Evolutionary conservation across 1,140 invertebrate species (phyloP).

Genomic region (Acromyrmex heyeri): DNA sequence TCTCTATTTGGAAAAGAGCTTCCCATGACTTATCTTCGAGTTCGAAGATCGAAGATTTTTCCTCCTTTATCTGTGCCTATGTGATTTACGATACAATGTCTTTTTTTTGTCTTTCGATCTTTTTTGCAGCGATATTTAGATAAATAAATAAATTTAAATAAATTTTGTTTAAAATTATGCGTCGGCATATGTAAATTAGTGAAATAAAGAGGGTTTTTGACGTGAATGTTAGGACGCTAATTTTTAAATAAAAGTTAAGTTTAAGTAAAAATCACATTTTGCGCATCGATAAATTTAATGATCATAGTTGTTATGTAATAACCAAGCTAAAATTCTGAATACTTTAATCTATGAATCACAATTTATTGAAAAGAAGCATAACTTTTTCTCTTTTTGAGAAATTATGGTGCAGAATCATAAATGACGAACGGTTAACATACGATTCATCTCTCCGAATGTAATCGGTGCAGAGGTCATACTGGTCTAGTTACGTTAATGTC

Average conservation of each 20-base stretch:
- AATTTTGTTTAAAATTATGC: neutral
- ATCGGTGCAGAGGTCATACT: slow-evolving; percentile 19
- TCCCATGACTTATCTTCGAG: neutral
- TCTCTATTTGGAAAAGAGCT: neutral
- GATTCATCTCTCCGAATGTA: slow-evolving; percentile 25
- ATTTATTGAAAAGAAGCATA: neutral
- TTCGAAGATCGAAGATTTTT: neutral
- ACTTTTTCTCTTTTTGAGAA: neutral
- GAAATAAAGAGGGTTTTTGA: neutral
- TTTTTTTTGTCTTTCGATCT: neutral
- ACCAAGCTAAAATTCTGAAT: neutral
- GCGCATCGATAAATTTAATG: slow-evolving; percentile 22
- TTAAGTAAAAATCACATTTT: neutral
- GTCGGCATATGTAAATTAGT: neutral
- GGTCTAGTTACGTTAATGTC: slow-evolving; percentile 52
- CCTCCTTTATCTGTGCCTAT: neutral
- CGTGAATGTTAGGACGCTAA: neutral
- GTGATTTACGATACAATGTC: neutral
- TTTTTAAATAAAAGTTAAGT: neutral
- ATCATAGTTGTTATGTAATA: neutral
- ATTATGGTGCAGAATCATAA: neutral
- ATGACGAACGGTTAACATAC: slow-evolving; percentile 1
- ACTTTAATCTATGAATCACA: neutral
- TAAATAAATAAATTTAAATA: neutral
- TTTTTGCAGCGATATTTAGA: neutral